Evolutionary conservation across 2,888 invertebrate genomes (phyloP).

Genomic region (Piscicola geometra): DNA sequence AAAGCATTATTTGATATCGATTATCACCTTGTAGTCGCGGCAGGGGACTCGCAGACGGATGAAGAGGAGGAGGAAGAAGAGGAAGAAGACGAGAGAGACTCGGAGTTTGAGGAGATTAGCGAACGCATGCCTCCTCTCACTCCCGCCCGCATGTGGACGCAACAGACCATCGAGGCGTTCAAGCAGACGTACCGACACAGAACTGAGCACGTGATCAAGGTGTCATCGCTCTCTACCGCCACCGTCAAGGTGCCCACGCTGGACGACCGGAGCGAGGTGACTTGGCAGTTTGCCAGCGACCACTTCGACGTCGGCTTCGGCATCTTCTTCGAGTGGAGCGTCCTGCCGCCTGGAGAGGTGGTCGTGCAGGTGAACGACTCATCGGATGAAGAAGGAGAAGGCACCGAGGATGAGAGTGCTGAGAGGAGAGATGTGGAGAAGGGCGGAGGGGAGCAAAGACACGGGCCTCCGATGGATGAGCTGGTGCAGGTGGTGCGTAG

Average conservation of each 20-base stretch:
- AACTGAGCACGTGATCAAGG: slow-evolving; percentile 81
- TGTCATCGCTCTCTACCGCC: slow-evolving; percentile 92
- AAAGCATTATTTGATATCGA: no score
- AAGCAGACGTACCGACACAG: slow-evolving; percentile 77
- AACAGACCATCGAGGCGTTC: slow-evolving; percentile 79
- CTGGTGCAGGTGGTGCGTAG: slow-evolving; percentile 82
- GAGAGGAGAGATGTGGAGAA: slow-evolving; percentile 63
- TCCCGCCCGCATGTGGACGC: slow-evolving; percentile 90
- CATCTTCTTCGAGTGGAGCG: slow-evolving; percentile 92
- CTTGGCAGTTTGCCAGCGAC: slow-evolving; percentile 99
- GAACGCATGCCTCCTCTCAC: slow-evolving; percentile 51
- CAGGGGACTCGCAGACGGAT: no score
- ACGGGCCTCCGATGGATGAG: slow-evolving; percentile 67
- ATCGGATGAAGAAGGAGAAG: slow-evolving; percentile 73
- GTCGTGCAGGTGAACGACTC: slow-evolving; percentile 94
- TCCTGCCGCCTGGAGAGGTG: slow-evolving; percentile 72
- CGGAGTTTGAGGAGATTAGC: slow-evolving; percentile 4
- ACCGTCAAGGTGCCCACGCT: slow-evolving; percentile 94
- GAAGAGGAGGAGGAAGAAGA: no score
- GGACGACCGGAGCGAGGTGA: slow-evolving; percentile 81
- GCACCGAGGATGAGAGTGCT: slow-evolving; percentile 67
- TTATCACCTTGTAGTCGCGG: no score
- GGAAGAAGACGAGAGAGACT: background rate
- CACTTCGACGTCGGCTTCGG: slow-evolving; percentile 92
- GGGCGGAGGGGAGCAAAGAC: slow-evolving; percentile 54